Base-by-base conservation (phyloP, 2,888 invertebrate species). In the Phorcus lineatus region DNA sequence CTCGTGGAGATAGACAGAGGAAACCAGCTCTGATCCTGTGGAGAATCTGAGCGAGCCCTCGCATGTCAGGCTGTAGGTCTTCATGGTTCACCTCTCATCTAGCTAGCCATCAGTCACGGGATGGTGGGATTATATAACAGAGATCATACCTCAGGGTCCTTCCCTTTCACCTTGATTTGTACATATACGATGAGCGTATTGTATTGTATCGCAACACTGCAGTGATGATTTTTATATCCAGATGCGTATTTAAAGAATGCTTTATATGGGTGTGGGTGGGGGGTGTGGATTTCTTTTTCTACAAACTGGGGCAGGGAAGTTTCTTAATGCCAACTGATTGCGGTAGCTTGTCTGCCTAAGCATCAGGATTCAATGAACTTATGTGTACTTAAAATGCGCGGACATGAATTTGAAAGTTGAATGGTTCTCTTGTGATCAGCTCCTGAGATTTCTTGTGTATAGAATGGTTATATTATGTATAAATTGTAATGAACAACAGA, bases 381-480 rank as follows among this genome's bases (percentile, higher is more conserved):
- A 55, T n/a, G 16, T 70, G 70, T 70, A 70, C 70, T 62, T 62
- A 62, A 62, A 62, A 13, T 28, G 28, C 24, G 62, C 24, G 17
- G 40, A 70, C 36, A 70, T 70, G 70, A 70, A 70, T 70, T 70
- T 70, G 16, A 40, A 62, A 31, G 16, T 67, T 24, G 28, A 67
- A 67, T 31, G 28, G 40, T 36, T 70, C 70, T 40, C 24, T n/a
- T 70, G 70, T 70, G 70, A 70, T 36, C 24, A 70, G 28, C 40
- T 36, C 70, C 19, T 40, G 70, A 31, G 19, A 70, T 28, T 19
- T 36, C 70, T 19, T 70, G 62, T 62, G 70, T 70, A 70, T 70
- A 70, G 40, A 36, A n/a, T 70, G 70, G 36, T 70, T 16, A 31
- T 70, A 16, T 67, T 67, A 67, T 70, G 70, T 70, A 70, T 70